These are phyloP conservation scores for Augochlora pura DNA, from an alignment of 1,140 invertebrate species.

Conservation along the genomic window DNA sequence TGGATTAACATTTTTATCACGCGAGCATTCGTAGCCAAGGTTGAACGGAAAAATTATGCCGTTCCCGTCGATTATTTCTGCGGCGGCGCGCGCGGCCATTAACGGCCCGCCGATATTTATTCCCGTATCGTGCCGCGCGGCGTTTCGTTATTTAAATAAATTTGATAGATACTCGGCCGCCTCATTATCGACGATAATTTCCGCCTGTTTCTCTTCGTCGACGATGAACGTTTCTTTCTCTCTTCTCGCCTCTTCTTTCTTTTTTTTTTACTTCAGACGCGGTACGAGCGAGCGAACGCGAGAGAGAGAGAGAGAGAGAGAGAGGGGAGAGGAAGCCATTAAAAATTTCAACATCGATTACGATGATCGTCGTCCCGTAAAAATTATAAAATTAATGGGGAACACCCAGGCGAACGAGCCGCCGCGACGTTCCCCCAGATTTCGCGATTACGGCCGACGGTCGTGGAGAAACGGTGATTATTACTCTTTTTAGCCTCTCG, in stretches of 20 bases:
- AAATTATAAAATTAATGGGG: conserved; percentile 37
- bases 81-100: too few species aligned
- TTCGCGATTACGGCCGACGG: conserved; percentile 37
- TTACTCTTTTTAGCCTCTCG: background rate
- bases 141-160: conserved; percentile 3
- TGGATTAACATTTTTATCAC: conserved; percentile 37
- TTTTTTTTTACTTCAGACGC: too few species aligned
- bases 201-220: background rate
- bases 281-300: background rate
- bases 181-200: background rate
- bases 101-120: background rate
- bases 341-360: conserved; percentile 40
- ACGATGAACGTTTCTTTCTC: too few species aligned
- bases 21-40: conserved; percentile 9
- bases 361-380: conserved; percentile 1
- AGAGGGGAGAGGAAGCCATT: conserved; percentile 7
- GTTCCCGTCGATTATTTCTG: background rate
- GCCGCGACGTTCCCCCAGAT: conserved; percentile 8
- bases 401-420: conserved; percentile 33
- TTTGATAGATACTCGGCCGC: background rate
- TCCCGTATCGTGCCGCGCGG: background rate
- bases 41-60: conserved; percentile 9
- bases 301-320: background rate
- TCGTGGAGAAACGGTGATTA: conserved; percentile 24
- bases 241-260: too few species aligned